phyloP scores from a whole-genome alignment of 2,888 invertebrate genomes.

The Thyatira batis region DNA sequence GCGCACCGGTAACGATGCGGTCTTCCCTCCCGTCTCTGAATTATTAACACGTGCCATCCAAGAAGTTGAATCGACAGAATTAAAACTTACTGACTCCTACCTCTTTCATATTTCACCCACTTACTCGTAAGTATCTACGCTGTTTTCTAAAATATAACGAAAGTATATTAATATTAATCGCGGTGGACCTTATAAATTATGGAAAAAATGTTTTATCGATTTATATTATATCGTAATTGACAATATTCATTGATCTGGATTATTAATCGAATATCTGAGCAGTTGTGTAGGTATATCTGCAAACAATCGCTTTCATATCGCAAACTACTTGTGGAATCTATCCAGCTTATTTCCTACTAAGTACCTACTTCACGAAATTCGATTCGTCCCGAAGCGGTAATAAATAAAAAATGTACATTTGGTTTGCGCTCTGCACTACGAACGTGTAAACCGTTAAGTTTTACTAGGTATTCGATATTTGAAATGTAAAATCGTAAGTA shows the following conservation, averaged over 20 bases:
- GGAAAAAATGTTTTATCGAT: neutral
- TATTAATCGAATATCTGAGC: no score
- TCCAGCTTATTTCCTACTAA: slow-evolving; percentile 28
- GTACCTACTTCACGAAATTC: slow-evolving; percentile 39
- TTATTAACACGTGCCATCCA: slow-evolving; percentile 74
- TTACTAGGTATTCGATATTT: slow-evolving; percentile 61
- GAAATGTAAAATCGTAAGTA: slow-evolving; percentile 53
- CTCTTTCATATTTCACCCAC: slow-evolving; percentile 71
- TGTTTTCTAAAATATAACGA: neutral
- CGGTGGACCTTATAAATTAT: neutral
- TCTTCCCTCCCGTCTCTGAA: slow-evolving; percentile 57
- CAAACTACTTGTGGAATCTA: slow-evolving; percentile 4
- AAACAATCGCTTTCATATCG: slow-evolving; percentile 14
- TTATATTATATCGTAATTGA: slow-evolving; percentile 14
- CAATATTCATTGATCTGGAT: no score
- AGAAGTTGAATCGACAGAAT: slow-evolving; percentile 75
- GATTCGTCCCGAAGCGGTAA: slow-evolving; percentile 42
- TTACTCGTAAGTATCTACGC: slow-evolving; percentile 21
- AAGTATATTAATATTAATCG: neutral
- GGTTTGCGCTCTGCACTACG: slow-evolving; percentile 24
- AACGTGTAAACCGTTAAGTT: slow-evolving; percentile 55
- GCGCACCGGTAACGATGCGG: slow-evolving; percentile 61
- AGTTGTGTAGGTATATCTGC: no score
- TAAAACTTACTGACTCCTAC: slow-evolving; percentile 62
- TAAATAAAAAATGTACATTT: slow-evolving; percentile 52